Evolutionary conservation across 2,113 vertebrate genomes (phyloP).

Genomic region (Tachysurus vachellii): DNA sequence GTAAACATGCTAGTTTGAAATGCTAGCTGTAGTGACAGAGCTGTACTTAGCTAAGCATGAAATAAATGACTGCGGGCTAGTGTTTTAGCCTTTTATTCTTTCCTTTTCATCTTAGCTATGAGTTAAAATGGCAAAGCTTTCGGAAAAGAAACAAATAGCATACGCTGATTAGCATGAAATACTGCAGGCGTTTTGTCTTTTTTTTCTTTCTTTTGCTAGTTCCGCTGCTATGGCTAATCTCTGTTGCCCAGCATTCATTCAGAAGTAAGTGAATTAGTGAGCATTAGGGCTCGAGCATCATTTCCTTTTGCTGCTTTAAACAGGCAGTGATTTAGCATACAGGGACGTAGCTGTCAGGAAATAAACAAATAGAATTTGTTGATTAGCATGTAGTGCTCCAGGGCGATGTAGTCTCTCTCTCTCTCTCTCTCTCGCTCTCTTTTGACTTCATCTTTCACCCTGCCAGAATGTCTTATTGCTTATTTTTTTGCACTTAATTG

Average conservation of each 20-base stretch:
- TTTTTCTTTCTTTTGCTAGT: background rate
- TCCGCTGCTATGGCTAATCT: constrained; percentile 23
- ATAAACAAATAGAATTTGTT: constrained; percentile 47
- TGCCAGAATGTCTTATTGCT: constrained; percentile 63
- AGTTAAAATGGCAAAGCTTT: no score
- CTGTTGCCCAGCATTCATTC: constrained; percentile 16
- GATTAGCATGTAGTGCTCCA: constrained; percentile 41
- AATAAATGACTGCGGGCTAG: background rate
- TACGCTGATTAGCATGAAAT: constrained; percentile 5
- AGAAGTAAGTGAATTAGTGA: constrained; percentile 23
- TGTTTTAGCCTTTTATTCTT: background rate
- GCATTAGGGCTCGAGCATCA: background rate
- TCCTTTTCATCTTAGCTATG: background rate
- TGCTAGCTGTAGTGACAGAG: background rate
- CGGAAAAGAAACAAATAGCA: background rate
- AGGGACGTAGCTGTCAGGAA: constrained; percentile 33
- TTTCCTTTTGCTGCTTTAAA: constrained; percentile 23
- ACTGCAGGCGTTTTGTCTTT: background rate
- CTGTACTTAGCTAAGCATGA: background rate
- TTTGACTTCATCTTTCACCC: constrained; percentile 46
- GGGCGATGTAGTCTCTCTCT: constrained; percentile 17
- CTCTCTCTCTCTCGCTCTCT: constrained; percentile 41
- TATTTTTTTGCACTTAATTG: constrained; percentile 74
- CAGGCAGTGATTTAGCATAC: constrained; percentile 35
- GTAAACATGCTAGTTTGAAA: background rate